phyloP scores from a whole-genome alignment of 2,113 vertebrate genomes.

The Telmatochromis sp. region DNA sequence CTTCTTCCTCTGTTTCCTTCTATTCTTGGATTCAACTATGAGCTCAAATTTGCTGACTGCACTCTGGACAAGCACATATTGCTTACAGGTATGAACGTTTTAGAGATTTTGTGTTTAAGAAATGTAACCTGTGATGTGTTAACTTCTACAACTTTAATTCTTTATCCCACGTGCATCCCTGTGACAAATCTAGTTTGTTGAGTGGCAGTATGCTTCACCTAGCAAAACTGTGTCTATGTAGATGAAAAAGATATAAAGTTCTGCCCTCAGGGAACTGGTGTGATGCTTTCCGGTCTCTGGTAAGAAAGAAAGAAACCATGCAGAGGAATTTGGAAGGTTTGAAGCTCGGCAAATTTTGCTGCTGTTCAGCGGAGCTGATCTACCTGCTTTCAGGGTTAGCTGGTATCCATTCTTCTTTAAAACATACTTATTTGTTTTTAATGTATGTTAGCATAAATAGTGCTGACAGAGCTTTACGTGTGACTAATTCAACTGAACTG shows the following conservation, averaged over 20 bases:
- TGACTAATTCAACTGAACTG: neutral
- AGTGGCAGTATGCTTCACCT: neutral
- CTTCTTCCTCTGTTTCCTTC: neutral
- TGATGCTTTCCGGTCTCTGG: neutral
- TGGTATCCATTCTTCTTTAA: neutral
- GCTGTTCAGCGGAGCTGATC: neutral
- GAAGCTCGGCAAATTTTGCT: neutral
- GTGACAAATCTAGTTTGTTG: neutral
- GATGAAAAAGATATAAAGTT: neutral
- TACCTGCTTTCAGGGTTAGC: neutral
- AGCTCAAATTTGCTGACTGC: neutral
- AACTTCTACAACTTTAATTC: neutral
- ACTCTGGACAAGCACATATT: neutral
- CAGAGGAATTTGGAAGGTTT: neutral
- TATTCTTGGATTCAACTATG: neutral
- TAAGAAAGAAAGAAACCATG: neutral
- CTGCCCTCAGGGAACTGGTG: neutral
- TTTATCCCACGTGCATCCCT: neutral
- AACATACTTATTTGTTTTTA: neutral
- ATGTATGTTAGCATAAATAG: neutral
- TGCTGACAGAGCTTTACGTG: constrained; percentile 4
- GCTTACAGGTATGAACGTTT: neutral
- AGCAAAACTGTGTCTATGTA: neutral
- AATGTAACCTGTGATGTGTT: neutral
- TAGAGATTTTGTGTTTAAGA: neutral